Evolutionary conservation across 2,797 vertebrate species (phyloP), one percentile per base, ranked within the genome.

Genomic region (Oreortyx pictus): DNA sequence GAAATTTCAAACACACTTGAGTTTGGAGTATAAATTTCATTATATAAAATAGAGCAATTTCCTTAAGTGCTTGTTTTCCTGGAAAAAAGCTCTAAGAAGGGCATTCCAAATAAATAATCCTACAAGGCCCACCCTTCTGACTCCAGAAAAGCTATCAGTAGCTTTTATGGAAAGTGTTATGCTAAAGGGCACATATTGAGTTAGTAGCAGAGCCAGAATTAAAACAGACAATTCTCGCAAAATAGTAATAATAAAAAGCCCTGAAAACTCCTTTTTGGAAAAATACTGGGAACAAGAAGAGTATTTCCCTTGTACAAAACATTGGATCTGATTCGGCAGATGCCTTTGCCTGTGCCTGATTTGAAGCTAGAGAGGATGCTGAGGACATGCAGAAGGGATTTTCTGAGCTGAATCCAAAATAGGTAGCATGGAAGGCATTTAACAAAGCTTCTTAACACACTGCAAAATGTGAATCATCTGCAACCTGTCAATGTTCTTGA

Each of bases 31-130:
- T 77, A 78, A 91, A 83, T 22, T 65, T 91, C 17, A 81, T 81
- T 33, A 23, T 41, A 7, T 62, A 67, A 91, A 89, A 68, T 1
- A 56, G 7, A 87, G 6, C 0, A 1, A 81, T 91, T 93, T 92
- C 5, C 41, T 87, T 74, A 70, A 87, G 57, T 41, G n/a, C 60
- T 95, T 93, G 41, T 71, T 88, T 94, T 77, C 68, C 47, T 80
- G 57, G 43, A 44, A 90, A 86, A 91, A 35, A 71, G 12, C 6
- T 82, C 89, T 76, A 33, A 44, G 70, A 25, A 77, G 4, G 82
- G 3, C 9, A 23, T 56, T 88, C 19, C 65, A 91, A 76, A 68
- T 20, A 11, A 84, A n/a, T 31, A 71, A 25, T 71, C 49, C 41
- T 80, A 14, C 25, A 60, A 37, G 19, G 54, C 14, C 46, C 57